Conservation (phyloP, 1,140 invertebrate genomes). For the Ostrea denselamellosa region DNA sequence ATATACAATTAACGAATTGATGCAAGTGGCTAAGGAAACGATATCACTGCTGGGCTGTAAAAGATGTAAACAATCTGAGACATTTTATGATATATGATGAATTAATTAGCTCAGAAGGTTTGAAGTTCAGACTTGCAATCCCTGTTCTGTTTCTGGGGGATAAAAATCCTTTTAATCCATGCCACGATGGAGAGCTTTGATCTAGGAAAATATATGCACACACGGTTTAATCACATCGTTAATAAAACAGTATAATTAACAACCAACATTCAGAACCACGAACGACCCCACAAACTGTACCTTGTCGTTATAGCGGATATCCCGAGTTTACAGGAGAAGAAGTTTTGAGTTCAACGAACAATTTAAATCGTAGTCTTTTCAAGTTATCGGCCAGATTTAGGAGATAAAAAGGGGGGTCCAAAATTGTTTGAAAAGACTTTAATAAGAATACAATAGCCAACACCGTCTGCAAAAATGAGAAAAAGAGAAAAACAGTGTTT, state of each 20-base stretch:
- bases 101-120: conserved; percentile 28
- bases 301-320: conserved; percentile 19
- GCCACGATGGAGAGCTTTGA: not conserved
- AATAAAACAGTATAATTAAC: conserved; percentile 22
- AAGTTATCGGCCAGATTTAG: conserved; percentile 21
- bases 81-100: conserved; percentile 12
- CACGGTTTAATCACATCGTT: conserved; percentile 25
- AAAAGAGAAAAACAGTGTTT: not conserved
- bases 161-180: conserved; percentile 26
- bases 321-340: conserved; percentile 16
- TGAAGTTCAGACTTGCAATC: conserved; percentile 10
- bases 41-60: not conserved
- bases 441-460: conserved; percentile 17
- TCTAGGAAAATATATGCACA: conserved; percentile 28
- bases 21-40: conserved; percentile 10
- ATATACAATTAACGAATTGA: conserved; percentile 37
- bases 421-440: conserved; percentile 24
- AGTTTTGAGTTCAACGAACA: conserved; percentile 26
- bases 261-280: not conserved
- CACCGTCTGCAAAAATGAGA: not conserved
- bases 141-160: not conserved
- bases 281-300: conserved; percentile 19
- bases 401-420: conserved; percentile 6
- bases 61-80: conserved; percentile 31
- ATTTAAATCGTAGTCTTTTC: conserved; percentile 33